These are phyloP conservation scores for Gymnothorax reevesii DNA, from an alignment of 2,797 vertebrate species.

Conservation along the genomic window DNA sequence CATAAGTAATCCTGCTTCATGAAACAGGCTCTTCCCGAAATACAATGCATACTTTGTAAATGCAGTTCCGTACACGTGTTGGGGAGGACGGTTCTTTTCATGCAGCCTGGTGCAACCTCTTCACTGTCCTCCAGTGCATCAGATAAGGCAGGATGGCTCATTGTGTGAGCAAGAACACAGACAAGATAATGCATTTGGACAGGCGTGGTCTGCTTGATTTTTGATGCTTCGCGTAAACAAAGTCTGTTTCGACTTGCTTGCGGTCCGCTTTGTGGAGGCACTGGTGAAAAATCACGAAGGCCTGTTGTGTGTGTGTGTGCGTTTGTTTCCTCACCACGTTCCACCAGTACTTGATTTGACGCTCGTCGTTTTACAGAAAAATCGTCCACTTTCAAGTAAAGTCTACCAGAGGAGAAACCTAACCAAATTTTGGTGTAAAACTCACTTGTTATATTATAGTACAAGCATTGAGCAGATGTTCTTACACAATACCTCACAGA, in stretches of 20 bases:
- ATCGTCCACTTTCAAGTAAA: not conserved
- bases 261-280: not conserved
- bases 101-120: no score
- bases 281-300: not conserved
- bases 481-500: not conserved
- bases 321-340: no score
- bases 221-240: not conserved
- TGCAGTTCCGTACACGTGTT: not conserved
- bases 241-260: constrained; percentile 17
- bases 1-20: no score
- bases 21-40: no score
- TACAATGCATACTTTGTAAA: not conserved
- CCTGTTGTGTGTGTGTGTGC: no score
- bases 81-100: not conserved
- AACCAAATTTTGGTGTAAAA: not conserved
- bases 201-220: not conserved
- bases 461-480: not conserved
- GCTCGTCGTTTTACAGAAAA: not conserved
- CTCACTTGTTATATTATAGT: no score
- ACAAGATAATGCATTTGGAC: not conserved
- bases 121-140: not conserved
- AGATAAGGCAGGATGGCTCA: not conserved
- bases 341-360: not conserved
- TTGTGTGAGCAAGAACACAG: not conserved
- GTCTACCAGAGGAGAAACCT: not conserved